Percentiles rank a stretch among this genome's conserved stretches.
phyloP scores from a whole-genome alignment of 2,797 vertebrate genomes.

The Petrocephalus schoutedeni region DNA sequence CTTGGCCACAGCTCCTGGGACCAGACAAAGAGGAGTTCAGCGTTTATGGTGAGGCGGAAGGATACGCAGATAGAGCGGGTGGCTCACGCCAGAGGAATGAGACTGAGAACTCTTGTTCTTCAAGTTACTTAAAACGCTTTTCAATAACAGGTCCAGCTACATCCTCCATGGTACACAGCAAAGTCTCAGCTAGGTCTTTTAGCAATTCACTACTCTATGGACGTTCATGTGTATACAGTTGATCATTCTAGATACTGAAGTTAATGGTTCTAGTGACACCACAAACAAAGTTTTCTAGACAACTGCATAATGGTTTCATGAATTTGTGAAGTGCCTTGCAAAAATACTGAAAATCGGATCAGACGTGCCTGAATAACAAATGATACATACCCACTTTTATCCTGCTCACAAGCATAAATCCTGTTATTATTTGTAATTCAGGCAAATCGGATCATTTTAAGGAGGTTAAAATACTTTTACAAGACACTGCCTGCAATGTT shows the following conservation, averaged over 20 bases:
- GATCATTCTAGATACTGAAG: not conserved
- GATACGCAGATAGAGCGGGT: not conserved
- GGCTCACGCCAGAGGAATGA: not conserved
- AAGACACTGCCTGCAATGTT: not conserved
- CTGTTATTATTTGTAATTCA: not conserved
- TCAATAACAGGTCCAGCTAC: not conserved
- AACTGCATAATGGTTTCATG: not conserved
- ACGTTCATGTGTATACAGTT: not conserved
- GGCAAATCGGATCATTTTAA: not conserved
- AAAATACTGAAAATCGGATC: not conserved
- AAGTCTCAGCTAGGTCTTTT: not conserved
- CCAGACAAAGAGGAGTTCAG: constrained; percentile 31
- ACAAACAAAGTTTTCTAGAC: not conserved
- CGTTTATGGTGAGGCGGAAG: not conserved
- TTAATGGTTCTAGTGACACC: too few species aligned
- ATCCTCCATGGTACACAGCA: not conserved
- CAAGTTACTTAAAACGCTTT: not conserved
- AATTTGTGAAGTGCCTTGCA: not conserved
- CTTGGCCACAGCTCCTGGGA: constrained; percentile 43
- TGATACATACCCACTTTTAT: not conserved
- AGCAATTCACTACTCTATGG: not conserved
- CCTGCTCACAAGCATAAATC: too few species aligned
- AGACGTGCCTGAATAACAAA: not conserved
- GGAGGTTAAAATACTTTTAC: not conserved
- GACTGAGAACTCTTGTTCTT: not conserved